A percentile compares a stretch with the other conserved stretches of the same genome.
Evolutionary conservation across 1,140 invertebrate species (phyloP).

Genomic region (Drosophila kepulauana): DNA sequence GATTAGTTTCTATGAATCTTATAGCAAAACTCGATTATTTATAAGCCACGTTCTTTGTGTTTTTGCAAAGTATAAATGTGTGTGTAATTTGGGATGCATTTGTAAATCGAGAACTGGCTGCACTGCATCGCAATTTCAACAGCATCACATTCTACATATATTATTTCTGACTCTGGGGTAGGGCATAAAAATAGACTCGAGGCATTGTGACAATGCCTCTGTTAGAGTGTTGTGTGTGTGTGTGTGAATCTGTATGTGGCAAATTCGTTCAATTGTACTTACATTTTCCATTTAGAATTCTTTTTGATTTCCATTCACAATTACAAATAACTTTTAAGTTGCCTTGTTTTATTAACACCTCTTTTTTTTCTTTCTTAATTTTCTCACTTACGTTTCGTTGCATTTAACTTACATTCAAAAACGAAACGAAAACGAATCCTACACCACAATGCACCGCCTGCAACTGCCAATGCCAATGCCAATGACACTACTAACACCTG

Average conservation of each 20-base stretch:
- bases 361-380: conserved; percentile 52
- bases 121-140: conserved; percentile 52
- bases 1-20: not conserved
- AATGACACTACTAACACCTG: conserved; percentile 54
- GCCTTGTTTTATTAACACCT: conserved; percentile 66
- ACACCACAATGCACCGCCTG: conserved; percentile 50
- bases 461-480: conserved; percentile 48
- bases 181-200: conserved; percentile 62
- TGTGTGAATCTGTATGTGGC: conserved; percentile 8
- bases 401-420: conserved; percentile 66
- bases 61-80: not conserved
- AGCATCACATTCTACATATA: not conserved
- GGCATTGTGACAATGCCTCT: conserved; percentile 14
- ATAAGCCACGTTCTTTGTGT: not conserved
- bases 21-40: not conserved
- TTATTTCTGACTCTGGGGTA: conserved; percentile 56
- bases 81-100: conserved; percentile 10
- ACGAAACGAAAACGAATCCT: conserved; percentile 18
- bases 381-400: conserved; percentile 72
- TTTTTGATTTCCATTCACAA: conserved; percentile 36
- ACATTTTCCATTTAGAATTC: conserved; percentile 35
- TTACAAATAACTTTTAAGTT: conserved; percentile 47
- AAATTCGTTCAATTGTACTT: conserved; percentile 29
- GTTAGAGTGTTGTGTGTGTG: conserved; percentile 18
- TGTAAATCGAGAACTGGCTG: conserved; percentile 33